These are phyloP conservation scores for Neoaliturus tenellus DNA, from an alignment of 2,888 invertebrate genomes.

Conservation along the genomic window DNA sequence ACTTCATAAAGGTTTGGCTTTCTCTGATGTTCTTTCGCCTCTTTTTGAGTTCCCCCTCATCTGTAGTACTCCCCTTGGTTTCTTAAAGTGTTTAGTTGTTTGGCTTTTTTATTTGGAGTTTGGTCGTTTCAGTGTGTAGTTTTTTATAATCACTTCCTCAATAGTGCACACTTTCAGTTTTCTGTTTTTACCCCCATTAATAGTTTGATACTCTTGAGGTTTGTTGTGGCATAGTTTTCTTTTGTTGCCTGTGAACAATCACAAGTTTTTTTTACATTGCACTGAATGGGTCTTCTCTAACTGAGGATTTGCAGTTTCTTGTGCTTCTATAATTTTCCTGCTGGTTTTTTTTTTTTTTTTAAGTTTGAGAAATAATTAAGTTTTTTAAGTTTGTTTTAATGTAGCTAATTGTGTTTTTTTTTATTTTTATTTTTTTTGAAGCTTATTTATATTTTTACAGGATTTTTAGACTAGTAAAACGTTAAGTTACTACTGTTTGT, in stretches of 20 bases:
- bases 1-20: conserved; percentile 24
- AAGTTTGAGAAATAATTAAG: too few species aligned
- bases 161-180: conserved; percentile 4
- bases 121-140: conserved; percentile 14
- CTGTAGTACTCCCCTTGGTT: conserved; percentile 7
- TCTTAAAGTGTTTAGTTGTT: neutral
- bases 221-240: neutral
- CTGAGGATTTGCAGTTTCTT: neutral
- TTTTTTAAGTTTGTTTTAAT: too few species aligned
- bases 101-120: conserved; percentile 7
- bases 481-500: too few species aligned
- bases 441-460: too few species aligned
- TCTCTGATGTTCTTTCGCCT: conserved; percentile 17
- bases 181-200: neutral
- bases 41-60: conserved; percentile 30
- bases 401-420: too few species aligned
- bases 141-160: conserved; percentile 3
- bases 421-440: too few species aligned
- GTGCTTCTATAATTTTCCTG: conserved; percentile 15
- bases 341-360: neutral
- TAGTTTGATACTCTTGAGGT: neutral
- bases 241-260: neutral
- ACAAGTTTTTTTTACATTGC: neutral
- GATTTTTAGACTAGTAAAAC: too few species aligned
- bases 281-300: neutral